A percentile compares a stretch with the other conserved stretches of the same genome.
Conservation (phyloP, 2,113 vertebrate species). For the Elaphurus davidianus region DNA sequence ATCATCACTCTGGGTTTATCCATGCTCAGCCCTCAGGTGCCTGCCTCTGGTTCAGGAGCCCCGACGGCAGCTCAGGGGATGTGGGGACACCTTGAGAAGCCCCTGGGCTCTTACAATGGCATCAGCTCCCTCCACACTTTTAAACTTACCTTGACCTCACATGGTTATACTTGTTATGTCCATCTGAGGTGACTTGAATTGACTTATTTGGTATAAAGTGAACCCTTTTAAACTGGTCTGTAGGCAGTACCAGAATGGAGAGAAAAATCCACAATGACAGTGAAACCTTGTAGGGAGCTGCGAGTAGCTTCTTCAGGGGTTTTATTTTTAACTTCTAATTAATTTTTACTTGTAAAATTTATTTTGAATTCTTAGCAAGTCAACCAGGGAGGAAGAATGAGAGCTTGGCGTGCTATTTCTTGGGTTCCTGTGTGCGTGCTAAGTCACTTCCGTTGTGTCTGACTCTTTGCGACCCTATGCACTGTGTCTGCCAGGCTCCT, state of each 20-base stretch:
- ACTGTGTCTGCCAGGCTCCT: not conserved
- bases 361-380: not conserved
- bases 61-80: not conserved
- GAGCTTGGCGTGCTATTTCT: not conserved
- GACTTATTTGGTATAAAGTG: not conserved
- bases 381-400: not conserved
- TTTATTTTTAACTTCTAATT: not conserved
- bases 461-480: not conserved
- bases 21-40: accelerated
- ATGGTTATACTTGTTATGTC: not conserved
- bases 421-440: not conserved
- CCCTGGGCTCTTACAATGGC: not conserved
- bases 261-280: not conserved
- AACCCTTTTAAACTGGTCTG: not conserved
- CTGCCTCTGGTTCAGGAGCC: not conserved
- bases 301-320: not conserved
- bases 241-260: not conserved
- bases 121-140: not conserved
- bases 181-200: not conserved
- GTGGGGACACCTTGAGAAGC: accelerated
- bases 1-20: not conserved
- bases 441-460: not conserved
- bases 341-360: not conserved
- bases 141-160: not conserved
- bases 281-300: not conserved